These are phyloP conservation scores for Tetragonisca angustula DNA, from an alignment of 2,888 invertebrate species.

Conservation along the genomic window DNA sequence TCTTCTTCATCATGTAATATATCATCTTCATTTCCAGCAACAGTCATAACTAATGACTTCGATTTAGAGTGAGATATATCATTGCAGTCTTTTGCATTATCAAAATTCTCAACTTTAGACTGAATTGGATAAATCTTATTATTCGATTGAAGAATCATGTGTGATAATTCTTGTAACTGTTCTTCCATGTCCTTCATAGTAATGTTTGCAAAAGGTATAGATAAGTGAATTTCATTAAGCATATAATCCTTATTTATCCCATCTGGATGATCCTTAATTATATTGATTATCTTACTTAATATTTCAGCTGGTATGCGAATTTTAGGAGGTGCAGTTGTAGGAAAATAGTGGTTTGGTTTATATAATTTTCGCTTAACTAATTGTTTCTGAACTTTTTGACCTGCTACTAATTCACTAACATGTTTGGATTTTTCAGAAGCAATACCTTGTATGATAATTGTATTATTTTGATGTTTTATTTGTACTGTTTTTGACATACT, in stretches of 20 bases:
- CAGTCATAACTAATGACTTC: background rate
- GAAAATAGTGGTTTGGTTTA: conserved; percentile 46
- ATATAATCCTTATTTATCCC: conserved; percentile 59
- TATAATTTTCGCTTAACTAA: background rate
- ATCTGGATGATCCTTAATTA: conserved; percentile 48
- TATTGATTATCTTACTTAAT: conserved; percentile 44
- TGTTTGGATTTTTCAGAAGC: conserved; percentile 71
- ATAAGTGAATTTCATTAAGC: background rate
- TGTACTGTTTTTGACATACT: conserved; percentile 60
- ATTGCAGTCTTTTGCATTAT: background rate
- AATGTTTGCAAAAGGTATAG: conserved; percentile 36
- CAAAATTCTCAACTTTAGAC: background rate
- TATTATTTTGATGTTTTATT: conserved; percentile 27
- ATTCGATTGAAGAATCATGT: conserved; percentile 46
- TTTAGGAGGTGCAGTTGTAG: conserved; percentile 17
- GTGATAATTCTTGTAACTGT: conserved; percentile 63
- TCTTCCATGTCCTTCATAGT: conserved; percentile 52
- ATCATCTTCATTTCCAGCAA: conserved; percentile 42
- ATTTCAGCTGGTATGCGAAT: conserved; percentile 47
- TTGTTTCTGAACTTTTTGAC: conserved; percentile 61
- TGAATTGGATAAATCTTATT: conserved; percentile 44
- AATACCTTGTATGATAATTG: conserved; percentile 55
- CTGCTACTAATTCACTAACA: conserved; percentile 70
- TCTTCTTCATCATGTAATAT: background rate
- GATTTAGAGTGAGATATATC: background rate